Evolutionary conservation across 2,113 vertebrate genomes (phyloP).

Genomic region (Odontophorus gujanensis): DNA sequence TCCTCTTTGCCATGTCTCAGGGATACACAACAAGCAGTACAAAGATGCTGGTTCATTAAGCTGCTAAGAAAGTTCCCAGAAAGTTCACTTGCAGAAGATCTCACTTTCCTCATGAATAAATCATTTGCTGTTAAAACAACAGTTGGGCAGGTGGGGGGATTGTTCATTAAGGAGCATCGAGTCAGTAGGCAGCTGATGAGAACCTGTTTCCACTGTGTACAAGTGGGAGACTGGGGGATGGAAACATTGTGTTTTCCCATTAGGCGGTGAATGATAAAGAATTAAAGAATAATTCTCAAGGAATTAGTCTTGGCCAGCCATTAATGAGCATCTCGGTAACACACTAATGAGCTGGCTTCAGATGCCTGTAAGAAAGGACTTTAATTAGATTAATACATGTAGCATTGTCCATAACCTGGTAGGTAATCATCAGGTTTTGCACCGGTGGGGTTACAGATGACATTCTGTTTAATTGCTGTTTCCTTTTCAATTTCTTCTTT

Average conservation of each 20-base stretch:
- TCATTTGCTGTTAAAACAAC: constrained; percentile 10
- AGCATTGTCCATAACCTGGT: constrained; percentile 55
- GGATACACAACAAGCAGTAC: background rate
- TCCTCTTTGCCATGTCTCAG: rapidly evolving
- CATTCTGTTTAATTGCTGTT: constrained; percentile 68
- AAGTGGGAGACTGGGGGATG: background rate
- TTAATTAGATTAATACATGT: constrained; percentile 79
- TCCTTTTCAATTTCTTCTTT: constrained; percentile 54
- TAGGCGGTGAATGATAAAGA: constrained; percentile 58
- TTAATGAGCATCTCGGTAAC: constrained; percentile 69
- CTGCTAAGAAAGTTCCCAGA: background rate
- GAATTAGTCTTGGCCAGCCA: constrained; percentile 69
- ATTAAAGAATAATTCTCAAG: constrained; percentile 65
- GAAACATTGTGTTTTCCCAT: constrained; percentile 21
- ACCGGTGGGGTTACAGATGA: constrained; percentile 40
- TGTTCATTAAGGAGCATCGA: constrained; percentile 30
- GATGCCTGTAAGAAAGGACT: constrained; percentile 47
- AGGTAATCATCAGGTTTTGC: constrained; percentile 62
- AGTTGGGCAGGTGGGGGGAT: background rate
- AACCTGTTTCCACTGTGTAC: background rate
- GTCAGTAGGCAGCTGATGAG: constrained; percentile 21
- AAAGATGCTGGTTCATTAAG: background rate
- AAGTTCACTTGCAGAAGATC: background rate
- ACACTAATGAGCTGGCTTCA: constrained; percentile 69
- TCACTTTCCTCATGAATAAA: background rate